Percentiles rank a stretch among this genome's conserved stretches.
These are phyloP conservation scores for Leptonema lineaticorne DNA, from an alignment of 1,140 invertebrate genomes.

Conservation along the genomic window DNA sequence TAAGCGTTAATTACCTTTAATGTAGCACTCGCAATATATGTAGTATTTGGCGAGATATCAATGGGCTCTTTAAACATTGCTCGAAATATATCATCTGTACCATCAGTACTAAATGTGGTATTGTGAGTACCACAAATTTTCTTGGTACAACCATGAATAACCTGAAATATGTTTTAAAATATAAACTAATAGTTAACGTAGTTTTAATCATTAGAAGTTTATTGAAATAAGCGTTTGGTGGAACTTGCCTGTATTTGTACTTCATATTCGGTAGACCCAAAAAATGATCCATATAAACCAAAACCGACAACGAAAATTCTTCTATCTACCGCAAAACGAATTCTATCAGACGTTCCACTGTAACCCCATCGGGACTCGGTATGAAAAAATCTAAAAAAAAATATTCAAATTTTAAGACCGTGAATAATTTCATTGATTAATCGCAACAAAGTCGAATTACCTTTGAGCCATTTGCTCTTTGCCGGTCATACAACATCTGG, in stretches of 20 bases:
- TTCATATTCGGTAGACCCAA: slow-evolving; percentile 79
- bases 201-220: slow-evolving; percentile 24
- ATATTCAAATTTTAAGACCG: neutral
- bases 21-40: slow-evolving; percentile 81
- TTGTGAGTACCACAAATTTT: slow-evolving; percentile 78
- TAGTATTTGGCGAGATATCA: slow-evolving; percentile 77
- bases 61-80: slow-evolving; percentile 90
- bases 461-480: slow-evolving; percentile 76
- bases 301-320: slow-evolving; percentile 86
- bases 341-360: slow-evolving; percentile 81
- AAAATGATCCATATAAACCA: slow-evolving; percentile 85
- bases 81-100: slow-evolving; percentile 77
- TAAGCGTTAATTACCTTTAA: slow-evolving; percentile 64
- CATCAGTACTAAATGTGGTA: slow-evolving; percentile 78
- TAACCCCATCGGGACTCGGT: slow-evolving; percentile 86
- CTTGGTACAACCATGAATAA: slow-evolving; percentile 75
- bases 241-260: slow-evolving; percentile 66
- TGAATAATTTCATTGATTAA: no score
- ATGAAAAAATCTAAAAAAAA: slow-evolving; percentile 68
- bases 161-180: slow-evolving; percentile 44
- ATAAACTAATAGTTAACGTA: neutral
- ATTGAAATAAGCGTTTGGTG: neutral
- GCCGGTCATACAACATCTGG: slow-evolving; percentile 79
- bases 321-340: slow-evolving; percentile 81
- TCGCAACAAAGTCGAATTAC: slow-evolving; percentile 4